Evolutionary conservation across 2,797 vertebrate species (phyloP), one percentile per base, ranked within the genome.

Genomic region (Mus caroli): DNA sequence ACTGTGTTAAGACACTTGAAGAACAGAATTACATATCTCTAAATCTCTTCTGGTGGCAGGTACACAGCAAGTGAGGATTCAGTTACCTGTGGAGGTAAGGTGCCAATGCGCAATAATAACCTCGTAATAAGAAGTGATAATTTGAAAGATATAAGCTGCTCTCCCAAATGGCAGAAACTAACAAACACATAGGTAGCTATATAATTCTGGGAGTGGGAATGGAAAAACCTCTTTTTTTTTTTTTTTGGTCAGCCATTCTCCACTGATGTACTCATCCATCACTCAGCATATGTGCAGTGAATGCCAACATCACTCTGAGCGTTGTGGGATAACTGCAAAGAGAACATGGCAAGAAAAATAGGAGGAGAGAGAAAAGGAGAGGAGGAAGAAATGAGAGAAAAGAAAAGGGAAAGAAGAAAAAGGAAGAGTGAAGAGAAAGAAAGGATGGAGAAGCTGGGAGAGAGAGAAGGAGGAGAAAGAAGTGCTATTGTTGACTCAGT

Each of bases 191-290:
- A 83, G 56, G 88, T 37, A 5, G 3, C 2, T 52, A 37, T 11
- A 82, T 2, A 1, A 20, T 26, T 46, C 50, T 52, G 19, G 5
- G 5, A 24, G 50, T 28, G 2, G n/a, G 20, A 0, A 12, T 43
- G 19, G 3, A 5, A 28, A 54, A 7, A 9, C 2, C 64, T n/a
- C n/a, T 22, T 10, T 83, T 37, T 43, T 43, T 37, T 43, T 43
- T 71, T 13, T 75, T 56, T 46, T 19, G 19, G 13, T 3, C 54
- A 15, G 31, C 3, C 14, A 31, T 52, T 46, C 15, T 12, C 43
- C 2, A 6, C 0, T 2, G 2, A 9, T 43, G 11, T 2, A 6
- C 52, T 58, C 52, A 8, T 22, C 20, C 4, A 40, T 12, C n/a
- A 1, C 19, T 77, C 52, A 77, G 60, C 52, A 50, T 11, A 19